Conservation (phyloP, 2,888 invertebrate species). For the Brachyptera risi region DNA sequence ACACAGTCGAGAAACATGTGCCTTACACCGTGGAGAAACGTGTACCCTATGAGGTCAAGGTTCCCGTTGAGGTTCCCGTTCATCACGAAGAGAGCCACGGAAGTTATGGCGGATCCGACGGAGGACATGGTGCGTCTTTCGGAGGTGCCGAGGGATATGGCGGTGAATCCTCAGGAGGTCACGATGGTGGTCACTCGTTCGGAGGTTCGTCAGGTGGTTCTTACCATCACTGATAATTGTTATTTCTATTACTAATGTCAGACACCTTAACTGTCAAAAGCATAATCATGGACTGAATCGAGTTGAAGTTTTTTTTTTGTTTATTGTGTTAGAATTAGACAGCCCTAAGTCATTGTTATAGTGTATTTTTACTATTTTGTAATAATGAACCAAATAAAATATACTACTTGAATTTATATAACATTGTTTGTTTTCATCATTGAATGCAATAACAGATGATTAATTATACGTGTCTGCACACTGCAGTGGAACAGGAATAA, state of each 20-base stretch:
- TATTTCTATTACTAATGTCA: too few species aligned
- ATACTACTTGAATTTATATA: background rate
- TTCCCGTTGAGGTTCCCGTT: constrained; percentile 37
- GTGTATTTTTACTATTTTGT: constrained; percentile 5
- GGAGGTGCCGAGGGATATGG: constrained; percentile 4
- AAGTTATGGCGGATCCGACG: background rate
- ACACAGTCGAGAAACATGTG: constrained; percentile 38
- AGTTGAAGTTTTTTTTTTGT: background rate
- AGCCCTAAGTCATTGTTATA: constrained; percentile 16
- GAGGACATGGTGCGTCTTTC: background rate
- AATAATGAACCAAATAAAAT: constrained; percentile 7
- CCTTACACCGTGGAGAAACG: constrained; percentile 41
- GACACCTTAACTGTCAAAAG: too few species aligned
- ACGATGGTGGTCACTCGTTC: background rate
- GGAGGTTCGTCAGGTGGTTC: background rate
- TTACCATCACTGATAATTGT: constrained; percentile 4
- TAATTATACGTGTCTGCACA: too few species aligned
- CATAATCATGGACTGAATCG: background rate
- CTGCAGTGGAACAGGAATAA: too few species aligned
- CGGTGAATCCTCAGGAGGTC: background rate
- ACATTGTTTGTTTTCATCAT: background rate
- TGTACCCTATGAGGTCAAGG: constrained; percentile 38
- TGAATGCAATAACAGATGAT: too few species aligned
- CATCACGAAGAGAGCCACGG: background rate
- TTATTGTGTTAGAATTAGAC: background rate